Base-by-base conservation (phyloP, 1,140 invertebrate genomes). In the Delia radicum region DNA sequence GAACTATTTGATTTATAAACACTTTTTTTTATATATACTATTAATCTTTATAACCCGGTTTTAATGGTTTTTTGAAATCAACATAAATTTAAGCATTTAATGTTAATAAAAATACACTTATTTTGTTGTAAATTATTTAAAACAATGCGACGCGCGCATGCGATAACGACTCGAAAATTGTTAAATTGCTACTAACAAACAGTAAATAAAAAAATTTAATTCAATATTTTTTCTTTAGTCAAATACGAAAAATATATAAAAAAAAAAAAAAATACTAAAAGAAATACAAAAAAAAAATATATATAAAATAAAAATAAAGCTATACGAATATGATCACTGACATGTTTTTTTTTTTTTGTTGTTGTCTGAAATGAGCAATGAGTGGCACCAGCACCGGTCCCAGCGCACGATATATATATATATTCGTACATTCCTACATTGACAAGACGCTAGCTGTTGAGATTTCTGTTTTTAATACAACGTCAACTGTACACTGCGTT, bases 221-320 rank as follows among this genome's bases (percentile, higher is more conserved):
- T 85, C 83, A 85, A 85, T 83, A 85, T 84, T 85, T 85, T 83
- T 81, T 55, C 82, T 84, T 84, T 84, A 84, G 83, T 83, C 82
- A 69, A 69, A 69, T 24, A 69, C 4, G 21, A 69, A 67, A 69
- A 69, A 24, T 7, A 69, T 10, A 33, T n/a, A 18, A 4, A 69
- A 69, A 21, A 55, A 55, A n/a, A 69, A 69, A 6, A 33, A 55
- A 69, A 31, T 69, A 37, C 29, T 33, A 31, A 69, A 27, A 27
- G 24, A 29, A n/a, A 67, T 18, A 31, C 63, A 29, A 69, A 31
- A 69, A 33, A n/a, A 69, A 55, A 55, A 55, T 31, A 33, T 18
- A 67, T 29, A 33, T 33, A 69, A 67, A 69, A 69, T 29, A 33
- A 69, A 21, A 55, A 55, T 21, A 55, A 55, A 5, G 5, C 4